Percentiles rank a stretch among this genome's conserved stretches.
These are phyloP conservation scores for Symphodus melops DNA, from an alignment of 2,113 vertebrate species.

Conservation along the genomic window DNA sequence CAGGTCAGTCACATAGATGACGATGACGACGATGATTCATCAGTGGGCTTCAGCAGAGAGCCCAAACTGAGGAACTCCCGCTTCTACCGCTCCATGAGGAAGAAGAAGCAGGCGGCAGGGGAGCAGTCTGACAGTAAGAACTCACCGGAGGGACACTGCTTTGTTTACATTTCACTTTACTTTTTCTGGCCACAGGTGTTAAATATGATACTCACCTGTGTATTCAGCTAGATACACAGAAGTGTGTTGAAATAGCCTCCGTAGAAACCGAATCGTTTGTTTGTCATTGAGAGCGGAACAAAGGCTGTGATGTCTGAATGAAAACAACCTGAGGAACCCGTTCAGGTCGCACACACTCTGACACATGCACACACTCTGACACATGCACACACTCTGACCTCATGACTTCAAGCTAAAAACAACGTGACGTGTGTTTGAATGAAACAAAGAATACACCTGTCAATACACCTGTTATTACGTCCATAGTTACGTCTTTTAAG, in stretches of 20 bases:
- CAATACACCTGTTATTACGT: neutral
- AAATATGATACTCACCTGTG: neutral
- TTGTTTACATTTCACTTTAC: no score
- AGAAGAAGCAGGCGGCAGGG: constrained; percentile 61
- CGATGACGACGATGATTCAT: constrained; percentile 72
- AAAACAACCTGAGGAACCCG: constrained; percentile 75
- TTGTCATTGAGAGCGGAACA: constrained; percentile 34
- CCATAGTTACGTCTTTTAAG: neutral
- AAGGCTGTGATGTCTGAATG: constrained; percentile 14
- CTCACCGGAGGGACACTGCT: neutral
- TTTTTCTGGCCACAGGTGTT: neutral
- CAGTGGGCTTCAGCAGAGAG: constrained; percentile 43
- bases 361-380: neutral
- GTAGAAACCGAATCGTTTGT: neutral
- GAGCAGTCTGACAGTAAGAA: constrained; percentile 71
- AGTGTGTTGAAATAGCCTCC: neutral
- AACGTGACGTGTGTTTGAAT: neutral
- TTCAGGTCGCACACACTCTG: constrained; percentile 42
- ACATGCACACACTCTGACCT: constrained; percentile 6
- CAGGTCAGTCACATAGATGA: constrained; percentile 12
- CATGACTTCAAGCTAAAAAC: neutral
- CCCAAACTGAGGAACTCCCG: constrained; percentile 80
- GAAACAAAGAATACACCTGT: neutral
- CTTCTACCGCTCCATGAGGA: constrained; percentile 83
- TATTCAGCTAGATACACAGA: neutral